phyloP scores from a whole-genome alignment of 2,113 vertebrate species.

The Microcebus griseorufus region DNA sequence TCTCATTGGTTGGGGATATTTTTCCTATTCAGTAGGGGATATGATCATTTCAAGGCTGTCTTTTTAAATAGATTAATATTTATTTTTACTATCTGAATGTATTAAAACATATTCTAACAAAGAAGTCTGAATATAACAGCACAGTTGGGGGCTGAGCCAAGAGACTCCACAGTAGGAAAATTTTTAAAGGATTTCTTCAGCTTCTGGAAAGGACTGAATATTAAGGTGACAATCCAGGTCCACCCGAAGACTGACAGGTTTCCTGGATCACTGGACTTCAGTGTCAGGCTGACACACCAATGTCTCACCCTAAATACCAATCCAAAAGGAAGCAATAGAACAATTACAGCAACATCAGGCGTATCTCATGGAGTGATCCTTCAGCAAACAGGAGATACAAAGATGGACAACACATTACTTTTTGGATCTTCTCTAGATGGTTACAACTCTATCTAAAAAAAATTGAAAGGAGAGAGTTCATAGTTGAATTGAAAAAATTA shows the following conservation, averaged over 20 bases:
- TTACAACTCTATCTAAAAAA: not conserved
- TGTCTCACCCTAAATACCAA: not conserved
- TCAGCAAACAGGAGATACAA: not conserved
- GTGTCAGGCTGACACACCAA: not conserved
- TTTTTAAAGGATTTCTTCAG: constrained; percentile 10
- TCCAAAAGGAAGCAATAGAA: not conserved
- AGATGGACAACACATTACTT: not conserved
- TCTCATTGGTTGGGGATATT: not conserved
- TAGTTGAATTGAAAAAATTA: not conserved
- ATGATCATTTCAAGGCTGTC: not conserved
- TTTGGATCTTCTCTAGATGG: not conserved
- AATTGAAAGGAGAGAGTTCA: not conserved
- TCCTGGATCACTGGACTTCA: not conserved
- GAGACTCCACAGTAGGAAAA: not conserved
- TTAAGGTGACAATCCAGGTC: not conserved
- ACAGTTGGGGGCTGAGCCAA: not conserved
- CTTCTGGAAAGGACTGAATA: not conserved
- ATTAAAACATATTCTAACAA: constrained; percentile 38
- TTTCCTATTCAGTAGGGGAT: not conserved
- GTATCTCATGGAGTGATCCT: not conserved
- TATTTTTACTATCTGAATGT: not conserved
- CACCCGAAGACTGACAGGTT: not conserved
- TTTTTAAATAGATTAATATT: constrained; percentile 12
- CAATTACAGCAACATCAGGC: not conserved
- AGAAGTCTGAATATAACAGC: constrained; percentile 14